phyloP scores from a whole-genome alignment of 2,113 vertebrate species.

The Tenebrosternarchus preto region DNA sequence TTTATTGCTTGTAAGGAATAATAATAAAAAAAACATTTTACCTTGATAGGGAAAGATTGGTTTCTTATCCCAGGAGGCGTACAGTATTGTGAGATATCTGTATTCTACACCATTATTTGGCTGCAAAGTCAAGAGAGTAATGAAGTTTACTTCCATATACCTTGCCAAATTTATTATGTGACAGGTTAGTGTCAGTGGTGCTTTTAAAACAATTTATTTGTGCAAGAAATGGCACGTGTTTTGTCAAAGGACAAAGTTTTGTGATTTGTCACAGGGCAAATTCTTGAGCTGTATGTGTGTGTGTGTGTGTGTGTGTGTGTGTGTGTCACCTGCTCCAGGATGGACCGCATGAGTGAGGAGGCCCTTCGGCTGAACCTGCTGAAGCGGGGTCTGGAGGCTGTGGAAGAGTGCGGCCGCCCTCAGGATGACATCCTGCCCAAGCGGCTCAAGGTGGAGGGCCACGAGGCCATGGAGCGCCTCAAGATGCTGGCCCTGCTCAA shows the following conservation, averaged over 20 bases:
- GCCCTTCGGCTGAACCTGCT: conserved; percentile 82
- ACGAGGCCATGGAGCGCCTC: conserved; percentile 87
- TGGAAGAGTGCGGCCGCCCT: conserved; percentile 64
- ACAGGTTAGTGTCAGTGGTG: conserved; percentile 1
- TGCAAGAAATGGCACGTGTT: background rate
- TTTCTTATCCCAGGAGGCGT: conserved; percentile 1
- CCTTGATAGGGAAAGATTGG: background rate
- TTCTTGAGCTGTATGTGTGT: background rate
- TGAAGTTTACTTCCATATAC: background rate
- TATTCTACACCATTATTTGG: background rate
- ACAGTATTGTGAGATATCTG: background rate
- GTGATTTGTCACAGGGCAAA: background rate
- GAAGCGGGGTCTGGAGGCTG: conserved; percentile 79
- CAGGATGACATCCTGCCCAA: conserved; percentile 83
- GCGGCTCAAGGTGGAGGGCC: conserved; percentile 84
- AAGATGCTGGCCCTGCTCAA: conserved; percentile 88
- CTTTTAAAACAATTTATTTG: background rate
- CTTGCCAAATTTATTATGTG: conserved; percentile 7
- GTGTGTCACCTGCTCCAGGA: conserved; percentile 62
- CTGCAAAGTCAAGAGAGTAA: conserved; percentile 1
- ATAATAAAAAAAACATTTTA: background rate
- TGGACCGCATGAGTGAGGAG: conserved; percentile 87
- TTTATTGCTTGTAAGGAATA: background rate
- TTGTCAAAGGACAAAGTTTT: background rate
- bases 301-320: background rate